phyloP scores from a whole-genome alignment of 2,113 vertebrate species.

The Illadopsis cleaveri region DNA sequence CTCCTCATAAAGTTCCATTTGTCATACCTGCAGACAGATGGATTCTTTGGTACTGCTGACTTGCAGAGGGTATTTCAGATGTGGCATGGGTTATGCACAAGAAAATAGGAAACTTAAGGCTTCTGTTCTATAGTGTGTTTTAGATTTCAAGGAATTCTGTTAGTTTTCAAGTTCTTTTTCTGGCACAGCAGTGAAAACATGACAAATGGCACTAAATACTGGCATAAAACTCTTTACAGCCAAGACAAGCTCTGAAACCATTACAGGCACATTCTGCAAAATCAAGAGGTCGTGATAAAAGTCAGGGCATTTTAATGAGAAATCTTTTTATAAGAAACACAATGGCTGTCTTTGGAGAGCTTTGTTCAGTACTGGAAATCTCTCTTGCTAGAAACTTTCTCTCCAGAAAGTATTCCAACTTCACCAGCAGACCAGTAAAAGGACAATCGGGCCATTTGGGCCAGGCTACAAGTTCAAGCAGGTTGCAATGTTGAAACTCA shows the following conservation, averaged over 20 bases:
- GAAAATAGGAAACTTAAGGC: neutral
- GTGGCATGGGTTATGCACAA: neutral
- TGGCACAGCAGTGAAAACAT: neutral
- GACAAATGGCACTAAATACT: neutral
- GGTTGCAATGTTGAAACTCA: neutral
- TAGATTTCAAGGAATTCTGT: neutral
- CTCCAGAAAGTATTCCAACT: neutral
- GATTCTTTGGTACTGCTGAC: neutral
- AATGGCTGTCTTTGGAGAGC: neutral
- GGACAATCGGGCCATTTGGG: rapidly evolving
- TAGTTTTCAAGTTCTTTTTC: neutral
- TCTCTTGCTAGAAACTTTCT: neutral
- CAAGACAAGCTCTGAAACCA: neutral
- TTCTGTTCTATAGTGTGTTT: neutral
- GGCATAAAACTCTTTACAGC: neutral
- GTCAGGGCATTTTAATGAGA: neutral
- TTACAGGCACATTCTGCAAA: neutral
- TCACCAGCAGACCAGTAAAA: neutral
- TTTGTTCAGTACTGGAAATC: neutral
- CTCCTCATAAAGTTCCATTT: neutral
- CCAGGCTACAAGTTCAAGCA: neutral
- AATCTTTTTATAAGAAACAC: neutral
- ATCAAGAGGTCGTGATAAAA: neutral
- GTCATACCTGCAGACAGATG: rapidly evolving
- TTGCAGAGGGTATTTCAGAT: neutral